Percentiles rank a stretch among this genome's conserved stretches.
Evolutionary conservation across 2,113 vertebrate genomes (phyloP).

Genomic region (Entelurus aequoreus): DNA sequence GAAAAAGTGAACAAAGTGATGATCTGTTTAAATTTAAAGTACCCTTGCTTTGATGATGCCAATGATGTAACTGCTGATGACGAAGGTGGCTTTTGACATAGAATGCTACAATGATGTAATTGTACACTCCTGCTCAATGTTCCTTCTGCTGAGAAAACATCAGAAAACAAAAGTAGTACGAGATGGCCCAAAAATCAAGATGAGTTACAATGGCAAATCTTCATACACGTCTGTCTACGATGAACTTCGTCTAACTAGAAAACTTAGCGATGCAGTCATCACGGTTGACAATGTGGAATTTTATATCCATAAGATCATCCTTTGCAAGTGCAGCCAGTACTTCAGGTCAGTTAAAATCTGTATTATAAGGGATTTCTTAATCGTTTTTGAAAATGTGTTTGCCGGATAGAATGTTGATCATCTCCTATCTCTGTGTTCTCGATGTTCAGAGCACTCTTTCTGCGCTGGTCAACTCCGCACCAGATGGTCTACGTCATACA

Average conservation of each 20-base stretch:
- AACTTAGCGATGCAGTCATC: slow-evolving; percentile 25
- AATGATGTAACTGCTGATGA: slow-evolving; percentile 2
- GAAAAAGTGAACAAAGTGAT: not conserved
- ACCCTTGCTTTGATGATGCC: not conserved
- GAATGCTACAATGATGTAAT: not conserved
- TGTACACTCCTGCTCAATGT: not conserved
- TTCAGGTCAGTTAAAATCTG: slow-evolving; percentile 23
- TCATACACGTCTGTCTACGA: slow-evolving; percentile 12
- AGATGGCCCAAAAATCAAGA: slow-evolving; percentile 5
- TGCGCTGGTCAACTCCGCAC: slow-evolving; percentile 7
- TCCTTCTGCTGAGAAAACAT: not conserved
- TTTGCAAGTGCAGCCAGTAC: slow-evolving; percentile 30
- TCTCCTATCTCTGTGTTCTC: not conserved
- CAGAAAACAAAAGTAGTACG: not conserved
- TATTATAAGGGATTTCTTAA: not conserved
- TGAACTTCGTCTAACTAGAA: slow-evolving; percentile 8
- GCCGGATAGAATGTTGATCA: not conserved
- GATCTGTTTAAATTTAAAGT: not conserved
- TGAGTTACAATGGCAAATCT: slow-evolving; percentile 3
- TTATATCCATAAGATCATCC: slow-evolving; percentile 22
- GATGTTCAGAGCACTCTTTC: slow-evolving; percentile 24
- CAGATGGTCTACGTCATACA: slow-evolving; percentile 13
- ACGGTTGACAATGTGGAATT: slow-evolving; percentile 21
- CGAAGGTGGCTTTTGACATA: slow-evolving; percentile 1
- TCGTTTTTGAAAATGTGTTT: not conserved